A percentile compares a stretch with the other conserved stretches of the same genome.
These are phyloP conservation scores for Erethizon dorsatum DNA, from an alignment of 2,797 vertebrate genomes.

Conservation along the genomic window DNA sequence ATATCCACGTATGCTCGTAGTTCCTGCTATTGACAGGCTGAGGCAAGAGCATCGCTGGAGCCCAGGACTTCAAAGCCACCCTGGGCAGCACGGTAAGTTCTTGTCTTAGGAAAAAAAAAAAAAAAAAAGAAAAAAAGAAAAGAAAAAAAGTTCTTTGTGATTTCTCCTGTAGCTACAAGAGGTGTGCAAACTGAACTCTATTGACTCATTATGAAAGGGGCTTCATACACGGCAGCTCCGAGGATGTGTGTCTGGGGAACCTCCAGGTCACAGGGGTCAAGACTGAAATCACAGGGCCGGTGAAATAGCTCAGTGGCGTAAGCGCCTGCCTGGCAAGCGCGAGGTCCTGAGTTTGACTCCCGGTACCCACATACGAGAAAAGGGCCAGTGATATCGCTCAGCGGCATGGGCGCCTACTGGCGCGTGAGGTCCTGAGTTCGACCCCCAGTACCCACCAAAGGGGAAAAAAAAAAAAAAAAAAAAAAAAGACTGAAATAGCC, in stretches of 20 bases:
- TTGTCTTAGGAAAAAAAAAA: not conserved
- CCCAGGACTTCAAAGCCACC: not conserved
- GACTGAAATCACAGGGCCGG: not conserved
- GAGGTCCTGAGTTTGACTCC: too few relatives aligned
- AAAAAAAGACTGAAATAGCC: too few relatives aligned
- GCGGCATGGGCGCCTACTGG: too few relatives aligned
- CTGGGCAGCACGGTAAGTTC: not conserved
- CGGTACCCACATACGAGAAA: too few relatives aligned
- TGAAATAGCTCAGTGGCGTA: too few relatives aligned
- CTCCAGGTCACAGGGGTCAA: not conserved
- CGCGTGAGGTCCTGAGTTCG: too few relatives aligned
- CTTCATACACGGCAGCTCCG: not conserved
- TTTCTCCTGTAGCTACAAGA: not conserved
- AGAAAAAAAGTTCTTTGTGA: not conserved
- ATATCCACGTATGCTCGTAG: not conserved
- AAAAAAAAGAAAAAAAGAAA: not conserved
- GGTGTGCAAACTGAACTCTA: not conserved
- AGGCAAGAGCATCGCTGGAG: not conserved
- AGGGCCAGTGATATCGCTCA: too few relatives aligned
- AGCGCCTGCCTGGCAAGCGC: too few relatives aligned
- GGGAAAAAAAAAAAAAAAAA: too few relatives aligned
- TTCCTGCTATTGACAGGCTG: not conserved
- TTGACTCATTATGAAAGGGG: not conserved
- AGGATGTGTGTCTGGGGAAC: not conserved
- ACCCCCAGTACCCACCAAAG: too few relatives aligned